These are phyloP conservation scores for Myripristis jacobus DNA, from an alignment of 2,797 vertebrate genomes.

Conservation along the genomic window DNA sequence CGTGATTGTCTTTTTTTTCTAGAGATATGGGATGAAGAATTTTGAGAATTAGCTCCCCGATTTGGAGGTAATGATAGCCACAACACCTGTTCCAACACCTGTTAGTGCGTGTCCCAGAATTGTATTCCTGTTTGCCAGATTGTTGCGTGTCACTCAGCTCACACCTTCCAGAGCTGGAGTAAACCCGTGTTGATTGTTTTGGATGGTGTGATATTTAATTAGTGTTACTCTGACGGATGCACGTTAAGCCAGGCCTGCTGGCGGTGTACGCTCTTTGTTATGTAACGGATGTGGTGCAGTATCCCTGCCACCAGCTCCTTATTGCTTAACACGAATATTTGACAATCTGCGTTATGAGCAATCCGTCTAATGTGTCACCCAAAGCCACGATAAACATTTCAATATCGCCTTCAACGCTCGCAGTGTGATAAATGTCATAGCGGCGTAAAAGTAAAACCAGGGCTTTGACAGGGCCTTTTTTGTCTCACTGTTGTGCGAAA, in stretches of 20 bases:
- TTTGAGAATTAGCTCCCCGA: no score
- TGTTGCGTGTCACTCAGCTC: constrained; percentile 9
- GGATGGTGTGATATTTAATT: constrained; percentile 38
- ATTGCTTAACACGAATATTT: constrained; percentile 28
- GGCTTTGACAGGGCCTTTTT: neutral
- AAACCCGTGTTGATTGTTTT: constrained; percentile 30
- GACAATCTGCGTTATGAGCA: neutral
- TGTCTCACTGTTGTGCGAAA: neutral
- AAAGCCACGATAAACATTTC: constrained; percentile 31
- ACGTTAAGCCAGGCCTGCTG: constrained; percentile 20
- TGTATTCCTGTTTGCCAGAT: constrained; percentile 11
- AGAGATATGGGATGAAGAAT: no score
- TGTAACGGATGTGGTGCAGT: constrained; percentile 40
- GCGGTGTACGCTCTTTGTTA: constrained; percentile 53
- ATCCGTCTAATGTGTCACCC: constrained; percentile 21
- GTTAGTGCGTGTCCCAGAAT: neutral
- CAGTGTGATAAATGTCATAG: neutral
- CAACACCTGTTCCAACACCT: neutral
- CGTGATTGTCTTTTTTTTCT: no score
- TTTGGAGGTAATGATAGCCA: no score
- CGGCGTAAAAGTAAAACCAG: neutral
- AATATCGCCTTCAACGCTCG: constrained; percentile 2
- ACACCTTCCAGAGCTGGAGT: neutral
- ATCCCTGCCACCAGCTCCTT: constrained; percentile 11
- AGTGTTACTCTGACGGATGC: constrained; percentile 13